phyloP scores from a whole-genome alignment of 2,888 invertebrate species.

The Empis livida region DNA sequence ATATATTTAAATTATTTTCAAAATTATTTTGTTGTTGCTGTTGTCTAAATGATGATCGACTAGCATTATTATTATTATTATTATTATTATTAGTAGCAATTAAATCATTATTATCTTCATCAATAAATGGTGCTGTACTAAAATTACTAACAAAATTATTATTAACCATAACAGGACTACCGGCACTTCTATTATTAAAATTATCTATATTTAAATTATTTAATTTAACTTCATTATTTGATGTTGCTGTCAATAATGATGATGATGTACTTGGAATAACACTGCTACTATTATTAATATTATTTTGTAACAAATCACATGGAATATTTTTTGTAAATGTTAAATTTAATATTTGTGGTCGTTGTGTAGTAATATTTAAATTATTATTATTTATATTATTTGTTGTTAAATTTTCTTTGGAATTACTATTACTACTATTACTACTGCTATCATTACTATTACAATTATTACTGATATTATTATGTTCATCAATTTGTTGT shows the following conservation, averaged over 20 bases:
- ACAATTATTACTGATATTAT: background rate
- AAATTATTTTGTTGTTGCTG: too few relatives aligned
- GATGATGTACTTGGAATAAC: background rate
- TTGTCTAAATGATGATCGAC: background rate
- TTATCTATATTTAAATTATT: slow-evolving; percentile 13
- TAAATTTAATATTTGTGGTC: slow-evolving; percentile 9
- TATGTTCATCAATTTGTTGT: background rate
- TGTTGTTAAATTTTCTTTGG: background rate
- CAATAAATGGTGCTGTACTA: slow-evolving; percentile 7
- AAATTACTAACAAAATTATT: slow-evolving; percentile 13
- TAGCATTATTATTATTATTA: slow-evolving; percentile 1
- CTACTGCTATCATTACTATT: background rate
- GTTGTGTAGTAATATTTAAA: background rate
- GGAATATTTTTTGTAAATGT: slow-evolving; percentile 14
- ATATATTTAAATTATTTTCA: slow-evolving; percentile 10
- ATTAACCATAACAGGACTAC: slow-evolving; percentile 7
- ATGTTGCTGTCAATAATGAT: background rate
- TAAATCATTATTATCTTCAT: slow-evolving; percentile 5
- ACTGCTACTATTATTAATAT: background rate
- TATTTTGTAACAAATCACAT: slow-evolving; percentile 10
- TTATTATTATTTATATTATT: background rate
- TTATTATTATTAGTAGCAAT: slow-evolving; percentile 2
- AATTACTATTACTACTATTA: background rate
- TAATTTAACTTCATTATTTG: slow-evolving; percentile 11
- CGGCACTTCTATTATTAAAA: background rate